Percentiles rank a stretch among this genome's conserved stretches.
Evolutionary conservation across 2,113 vertebrate species (phyloP).

Genomic region (Corvus cornix): DNA sequence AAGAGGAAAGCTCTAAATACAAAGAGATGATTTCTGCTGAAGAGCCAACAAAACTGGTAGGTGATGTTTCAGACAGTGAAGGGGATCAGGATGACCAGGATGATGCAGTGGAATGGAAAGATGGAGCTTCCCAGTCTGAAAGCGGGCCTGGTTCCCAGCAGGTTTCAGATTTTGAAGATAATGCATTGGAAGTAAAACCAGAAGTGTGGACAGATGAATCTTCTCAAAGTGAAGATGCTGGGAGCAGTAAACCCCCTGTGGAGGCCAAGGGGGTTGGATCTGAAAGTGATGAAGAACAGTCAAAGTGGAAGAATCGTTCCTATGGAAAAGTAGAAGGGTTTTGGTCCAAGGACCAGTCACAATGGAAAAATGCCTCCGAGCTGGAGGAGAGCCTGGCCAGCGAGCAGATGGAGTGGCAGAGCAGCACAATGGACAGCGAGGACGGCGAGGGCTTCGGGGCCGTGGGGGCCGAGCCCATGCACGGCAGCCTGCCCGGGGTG

Average conservation of each 20-base stretch:
- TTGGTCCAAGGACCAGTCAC: constrained; percentile 83
- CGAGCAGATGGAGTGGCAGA: constrained; percentile 80
- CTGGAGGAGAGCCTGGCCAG: constrained; percentile 77
- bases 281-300: constrained; percentile 74
- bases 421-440: constrained; percentile 81
- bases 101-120: constrained; percentile 73
- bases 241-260: constrained; percentile 78
- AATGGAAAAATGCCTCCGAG: constrained; percentile 75
- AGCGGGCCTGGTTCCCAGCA: constrained; percentile 80
- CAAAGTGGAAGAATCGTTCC: constrained; percentile 81
- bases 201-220: constrained; percentile 79
- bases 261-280: constrained; percentile 71
- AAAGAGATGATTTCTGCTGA: constrained; percentile 64
- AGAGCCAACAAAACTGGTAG: constrained; percentile 60
- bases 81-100: constrained; percentile 73
- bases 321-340: constrained; percentile 82
- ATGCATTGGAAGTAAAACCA: constrained; percentile 70
- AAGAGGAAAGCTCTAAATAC: constrained; percentile 62
- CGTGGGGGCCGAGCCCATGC: constrained; percentile 78
- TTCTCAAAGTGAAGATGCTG: constrained; percentile 79
- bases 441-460: constrained; percentile 78
- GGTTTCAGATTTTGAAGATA: constrained; percentile 78
- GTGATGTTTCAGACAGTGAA: constrained; percentile 75
- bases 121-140: constrained; percentile 71
- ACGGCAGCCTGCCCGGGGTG: constrained; percentile 76